Conservation (phyloP, 2,888 invertebrate genomes). For the Agrochola litura region DNA sequence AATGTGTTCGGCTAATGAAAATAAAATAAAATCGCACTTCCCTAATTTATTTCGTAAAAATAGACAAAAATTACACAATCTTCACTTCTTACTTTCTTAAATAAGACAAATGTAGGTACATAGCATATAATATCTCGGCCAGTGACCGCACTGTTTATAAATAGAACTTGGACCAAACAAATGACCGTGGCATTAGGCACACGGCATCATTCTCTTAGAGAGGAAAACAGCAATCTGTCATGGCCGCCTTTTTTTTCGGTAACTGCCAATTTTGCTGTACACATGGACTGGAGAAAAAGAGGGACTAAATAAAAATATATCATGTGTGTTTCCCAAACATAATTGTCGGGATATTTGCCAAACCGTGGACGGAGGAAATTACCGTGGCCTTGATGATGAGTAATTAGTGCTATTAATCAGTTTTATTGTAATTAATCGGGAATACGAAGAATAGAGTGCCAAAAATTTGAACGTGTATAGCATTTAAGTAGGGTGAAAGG, state of each 20-base stretch:
- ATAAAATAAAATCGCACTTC: not conserved
- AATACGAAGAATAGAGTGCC: constrained; percentile 31
- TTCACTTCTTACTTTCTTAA: not conserved
- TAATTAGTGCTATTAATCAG: constrained; percentile 27
- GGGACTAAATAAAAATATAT: constrained; percentile 10
- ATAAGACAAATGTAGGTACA: constrained; percentile 16
- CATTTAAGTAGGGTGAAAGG: not conserved
- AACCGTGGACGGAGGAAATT: constrained; percentile 27
- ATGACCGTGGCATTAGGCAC: constrained; percentile 49
- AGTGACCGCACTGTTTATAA: constrained; percentile 29
- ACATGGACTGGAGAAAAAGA: not conserved
- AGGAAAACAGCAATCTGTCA: constrained; percentile 58
- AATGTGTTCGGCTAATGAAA: not conserved
- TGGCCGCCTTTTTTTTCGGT: constrained; percentile 41
- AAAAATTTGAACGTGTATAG: not conserved
- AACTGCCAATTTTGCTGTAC: constrained; percentile 34
- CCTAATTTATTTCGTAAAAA: not conserved
- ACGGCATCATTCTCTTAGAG: constrained; percentile 45
- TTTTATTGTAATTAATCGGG: constrained; percentile 35
- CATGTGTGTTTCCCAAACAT: not conserved
- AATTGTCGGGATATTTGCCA: constrained; percentile 41
- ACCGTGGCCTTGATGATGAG: constrained; percentile 19
- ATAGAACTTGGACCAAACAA: constrained; percentile 51
- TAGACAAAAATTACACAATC: not conserved
- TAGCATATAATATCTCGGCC: constrained; percentile 5